phyloP scores from a whole-genome alignment of 2,888 invertebrate genomes.

The Antitype chi region DNA sequence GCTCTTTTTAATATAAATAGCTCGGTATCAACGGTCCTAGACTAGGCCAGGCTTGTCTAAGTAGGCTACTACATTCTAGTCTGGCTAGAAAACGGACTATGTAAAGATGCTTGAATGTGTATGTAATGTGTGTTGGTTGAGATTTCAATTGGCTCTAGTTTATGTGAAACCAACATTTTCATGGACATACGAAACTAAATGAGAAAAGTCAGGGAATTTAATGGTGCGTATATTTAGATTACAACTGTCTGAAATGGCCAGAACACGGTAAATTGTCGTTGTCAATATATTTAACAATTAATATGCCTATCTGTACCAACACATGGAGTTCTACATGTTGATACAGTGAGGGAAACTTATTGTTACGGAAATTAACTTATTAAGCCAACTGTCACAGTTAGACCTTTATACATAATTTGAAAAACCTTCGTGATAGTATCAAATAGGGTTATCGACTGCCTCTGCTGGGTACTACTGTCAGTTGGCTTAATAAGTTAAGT shows the following conservation, averaged over 20 bases:
- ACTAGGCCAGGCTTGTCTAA: not conserved
- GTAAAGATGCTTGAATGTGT: not conserved
- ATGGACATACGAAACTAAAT: not conserved
- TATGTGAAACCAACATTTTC: not conserved
- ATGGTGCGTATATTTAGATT: too few relatives aligned
- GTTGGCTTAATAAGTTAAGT: not conserved
- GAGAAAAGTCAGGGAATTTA: not conserved
- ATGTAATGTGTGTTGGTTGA: not conserved
- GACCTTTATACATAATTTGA: too few relatives aligned
- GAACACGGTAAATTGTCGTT: too few relatives aligned
- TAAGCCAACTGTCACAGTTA: not conserved
- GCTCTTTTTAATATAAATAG: conserved; percentile 45
- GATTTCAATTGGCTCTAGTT: not conserved
- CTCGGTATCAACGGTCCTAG: not conserved
- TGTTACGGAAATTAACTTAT: not conserved
- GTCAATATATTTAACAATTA: too few relatives aligned
- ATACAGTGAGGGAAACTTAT: not conserved
- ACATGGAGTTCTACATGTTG: too few relatives aligned
- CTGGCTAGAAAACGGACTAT: not conserved
- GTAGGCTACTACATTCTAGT: not conserved
- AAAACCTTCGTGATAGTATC: too few relatives aligned
- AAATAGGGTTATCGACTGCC: too few relatives aligned
- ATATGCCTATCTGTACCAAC: too few relatives aligned
- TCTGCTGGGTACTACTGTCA: too few relatives aligned
- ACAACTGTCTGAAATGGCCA: too few relatives aligned